Base-by-base conservation (phyloP, 2,113 vertebrate species). In the Oreotrochilus melanogaster region DNA sequence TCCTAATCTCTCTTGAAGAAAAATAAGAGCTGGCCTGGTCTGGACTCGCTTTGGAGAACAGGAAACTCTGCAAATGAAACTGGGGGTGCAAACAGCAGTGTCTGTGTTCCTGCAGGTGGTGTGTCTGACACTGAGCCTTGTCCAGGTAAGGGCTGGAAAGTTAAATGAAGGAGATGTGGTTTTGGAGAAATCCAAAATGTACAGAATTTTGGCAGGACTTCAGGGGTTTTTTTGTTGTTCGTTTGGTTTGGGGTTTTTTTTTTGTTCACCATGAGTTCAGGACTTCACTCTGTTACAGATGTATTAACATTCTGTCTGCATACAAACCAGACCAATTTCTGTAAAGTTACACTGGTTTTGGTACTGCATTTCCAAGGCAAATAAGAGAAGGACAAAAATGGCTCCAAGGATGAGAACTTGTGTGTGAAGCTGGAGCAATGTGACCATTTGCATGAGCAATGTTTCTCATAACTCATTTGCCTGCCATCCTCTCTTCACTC, bases 381-480 rank as follows among this genome's bases (percentile, higher is more conserved):
- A 94, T 93, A 24, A 62, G 83, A 51, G 70, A 61, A 61, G 23
- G 88, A 31, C 67, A 87, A 30, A 94, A 95, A 85, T 27, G 62
- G 75, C 71, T 89, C 43, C 22, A 6, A 90, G 93, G 90, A 60
- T 13, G 37, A 66, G 84, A 70, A 45, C 30, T 56, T 23, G 22
- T 27, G 81, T 4, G 60, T 48, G 60, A 79, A 83, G 74, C 54
- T 57, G 10, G 15, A 69, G 82, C 71, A 9, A 74, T 45, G 86
- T 1, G 33, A 19, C 4, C 81, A 73, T 97, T 95, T 97, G 92
- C 95, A 86, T 96, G 12, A 86, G 75, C 86, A 61, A 6, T 72
- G 7, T 61, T 97, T 95, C 94, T 86, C 76, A 10, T 73, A 88
- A 84, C 91, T 95, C 86, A 51, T 94, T 95, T 96, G 92, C 92